Evolutionary conservation across 1,140 invertebrate genomes (phyloP).

Genomic region (Cherax quadricarinatus): DNA sequence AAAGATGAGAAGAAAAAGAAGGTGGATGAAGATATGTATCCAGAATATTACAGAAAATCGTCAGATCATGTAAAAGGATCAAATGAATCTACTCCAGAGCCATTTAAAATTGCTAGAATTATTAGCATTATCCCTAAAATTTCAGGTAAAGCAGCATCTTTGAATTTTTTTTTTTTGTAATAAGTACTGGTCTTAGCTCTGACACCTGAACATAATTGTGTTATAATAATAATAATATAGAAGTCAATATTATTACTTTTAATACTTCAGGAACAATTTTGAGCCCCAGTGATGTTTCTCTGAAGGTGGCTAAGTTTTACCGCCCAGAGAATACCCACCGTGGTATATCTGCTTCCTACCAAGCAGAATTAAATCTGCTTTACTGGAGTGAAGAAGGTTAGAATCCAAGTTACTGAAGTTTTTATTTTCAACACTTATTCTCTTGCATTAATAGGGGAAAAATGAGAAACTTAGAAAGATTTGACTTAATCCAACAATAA

Average conservation of each 20-base stretch:
- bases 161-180: not conserved
- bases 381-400: constrained; percentile 88
- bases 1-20: constrained; percentile 74
- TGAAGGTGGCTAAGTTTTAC: constrained; percentile 85
- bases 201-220: not conserved
- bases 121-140: constrained; percentile 80
- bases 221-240: no score
- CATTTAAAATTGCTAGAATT: constrained; percentile 86
- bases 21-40: constrained; percentile 85
- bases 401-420: not conserved
- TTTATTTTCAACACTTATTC: not conserved
- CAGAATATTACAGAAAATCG: constrained; percentile 87
- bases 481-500: no score
- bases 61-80: constrained; percentile 84
- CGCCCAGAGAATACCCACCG: constrained; percentile 87
- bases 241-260: no score
- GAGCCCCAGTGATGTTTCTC: constrained; percentile 79
- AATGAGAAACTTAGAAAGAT: no score
- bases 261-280: not conserved
- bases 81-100: constrained; percentile 85
- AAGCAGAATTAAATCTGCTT: constrained; percentile 85
- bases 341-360: constrained; percentile 78
- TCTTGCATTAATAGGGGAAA: not conserved
- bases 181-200: not conserved
- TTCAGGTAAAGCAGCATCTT: constrained; percentile 77